phyloP scores from a whole-genome alignment of 53 echinoderm and acorn worm species.

The Hippasteria phrygiana region DNA sequence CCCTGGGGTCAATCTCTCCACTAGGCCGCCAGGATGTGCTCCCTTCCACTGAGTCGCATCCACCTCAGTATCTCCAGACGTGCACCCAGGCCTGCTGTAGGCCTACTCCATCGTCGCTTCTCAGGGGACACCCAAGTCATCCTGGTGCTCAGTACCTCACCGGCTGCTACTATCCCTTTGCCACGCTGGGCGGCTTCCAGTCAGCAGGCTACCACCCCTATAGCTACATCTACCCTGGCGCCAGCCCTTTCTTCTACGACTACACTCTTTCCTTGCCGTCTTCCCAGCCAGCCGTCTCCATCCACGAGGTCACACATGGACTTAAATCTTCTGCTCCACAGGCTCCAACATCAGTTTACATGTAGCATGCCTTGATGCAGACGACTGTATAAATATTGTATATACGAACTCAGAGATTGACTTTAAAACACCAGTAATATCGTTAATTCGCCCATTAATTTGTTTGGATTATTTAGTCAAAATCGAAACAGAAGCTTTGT shows the following conservation, averaged over 20 bases:
- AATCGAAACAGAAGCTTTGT: no score
- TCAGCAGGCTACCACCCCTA: slow-evolving; percentile 10
- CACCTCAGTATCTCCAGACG: neutral
- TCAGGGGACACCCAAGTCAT: neutral
- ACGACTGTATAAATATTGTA: no score
- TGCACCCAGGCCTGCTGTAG: slow-evolving; percentile 41
- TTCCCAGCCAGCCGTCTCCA: neutral
- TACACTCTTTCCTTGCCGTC: neutral
- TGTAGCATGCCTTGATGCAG: no score
- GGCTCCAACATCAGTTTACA: neutral
- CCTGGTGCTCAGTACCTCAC: slow-evolving; percentile 26
- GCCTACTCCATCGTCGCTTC: neutral
- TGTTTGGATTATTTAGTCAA: no score
- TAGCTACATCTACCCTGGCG: slow-evolving; percentile 27
- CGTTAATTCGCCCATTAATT: no score
- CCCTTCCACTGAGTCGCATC: neutral
- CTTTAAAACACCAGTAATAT: no score
- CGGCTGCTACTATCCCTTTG: slow-evolving; percentile 36
- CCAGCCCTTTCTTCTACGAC: slow-evolving; percentile 26
- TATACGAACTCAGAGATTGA: no score
- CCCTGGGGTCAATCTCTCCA: neutral
- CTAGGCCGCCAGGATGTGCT: neutral
- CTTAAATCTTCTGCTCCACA: neutral
- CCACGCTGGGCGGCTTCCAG: slow-evolving; percentile 14
- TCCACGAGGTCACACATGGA: neutral